These are phyloP conservation scores for Lepetodrilus schrolli DNA, from an alignment of 2,888 invertebrate species.

Conservation along the genomic window DNA sequence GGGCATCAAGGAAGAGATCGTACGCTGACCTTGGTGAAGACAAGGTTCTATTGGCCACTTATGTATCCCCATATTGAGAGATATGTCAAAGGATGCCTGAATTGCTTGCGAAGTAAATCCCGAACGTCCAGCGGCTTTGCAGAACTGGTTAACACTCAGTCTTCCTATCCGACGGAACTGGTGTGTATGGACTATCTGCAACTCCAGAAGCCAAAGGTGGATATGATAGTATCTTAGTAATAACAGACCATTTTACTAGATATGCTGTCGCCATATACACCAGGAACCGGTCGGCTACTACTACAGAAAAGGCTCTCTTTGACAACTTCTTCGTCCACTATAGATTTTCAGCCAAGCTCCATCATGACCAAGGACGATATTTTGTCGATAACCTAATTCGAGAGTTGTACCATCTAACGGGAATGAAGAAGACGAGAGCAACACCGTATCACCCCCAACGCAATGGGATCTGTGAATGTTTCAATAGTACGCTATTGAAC, in stretches of 20 bases:
- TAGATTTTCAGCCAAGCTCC: not conserved
- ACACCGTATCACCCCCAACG: not conserved
- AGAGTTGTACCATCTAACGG: not conserved
- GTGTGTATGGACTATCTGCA: not conserved
- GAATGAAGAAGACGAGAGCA: not conserved
- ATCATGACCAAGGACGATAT: not conserved
- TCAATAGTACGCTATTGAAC: not conserved
- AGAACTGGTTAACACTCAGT: not conserved
- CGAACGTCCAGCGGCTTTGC: not conserved
- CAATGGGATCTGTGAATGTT: not conserved
- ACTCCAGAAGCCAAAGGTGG: not conserved
- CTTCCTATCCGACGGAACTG: not conserved
- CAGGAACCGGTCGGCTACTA: not conserved
- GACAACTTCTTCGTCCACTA: constrained; percentile 31
- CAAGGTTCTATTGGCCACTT: not conserved
- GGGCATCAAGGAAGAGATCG: not conserved
- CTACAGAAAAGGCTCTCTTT: constrained; percentile 29
- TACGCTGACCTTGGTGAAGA: not conserved
- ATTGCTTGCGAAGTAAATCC: not conserved
- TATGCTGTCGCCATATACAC: not conserved
- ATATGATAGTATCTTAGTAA: not conserved
- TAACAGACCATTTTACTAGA: not conserved
- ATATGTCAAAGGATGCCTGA: not conserved
- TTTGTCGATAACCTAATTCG: not conserved
- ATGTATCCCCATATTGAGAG: not conserved